Evolutionary conservation across 2,113 vertebrate genomes (phyloP).

Genomic region (Sula dactylatra): DNA sequence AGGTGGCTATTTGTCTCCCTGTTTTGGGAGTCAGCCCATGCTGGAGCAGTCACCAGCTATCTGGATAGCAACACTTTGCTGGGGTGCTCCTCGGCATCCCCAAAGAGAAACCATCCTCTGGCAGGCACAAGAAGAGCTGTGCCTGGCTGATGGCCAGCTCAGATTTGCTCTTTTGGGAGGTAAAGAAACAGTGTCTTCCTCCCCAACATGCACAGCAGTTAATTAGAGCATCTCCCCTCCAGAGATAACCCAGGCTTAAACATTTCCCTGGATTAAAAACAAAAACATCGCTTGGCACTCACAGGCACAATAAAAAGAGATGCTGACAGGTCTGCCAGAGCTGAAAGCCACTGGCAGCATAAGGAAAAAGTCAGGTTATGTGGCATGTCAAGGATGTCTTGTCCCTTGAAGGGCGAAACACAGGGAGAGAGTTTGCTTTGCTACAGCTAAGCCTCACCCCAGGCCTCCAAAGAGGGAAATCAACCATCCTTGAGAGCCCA

Average conservation of each 20-base stretch:
- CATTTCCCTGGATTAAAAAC: not conserved
- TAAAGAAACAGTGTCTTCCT: not conserved
- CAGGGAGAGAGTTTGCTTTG: not conserved
- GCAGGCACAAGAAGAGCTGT: not conserved
- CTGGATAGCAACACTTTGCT: rapidly evolving
- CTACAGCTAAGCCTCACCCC: not conserved
- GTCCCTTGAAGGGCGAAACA: not conserved
- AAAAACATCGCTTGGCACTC: not conserved
- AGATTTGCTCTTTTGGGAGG: not conserved
- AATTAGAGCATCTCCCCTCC: not conserved
- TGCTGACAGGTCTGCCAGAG: not conserved
- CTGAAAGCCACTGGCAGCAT: not conserved
- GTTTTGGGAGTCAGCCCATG: not conserved
- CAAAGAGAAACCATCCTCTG: not conserved
- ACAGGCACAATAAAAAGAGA: not conserved
- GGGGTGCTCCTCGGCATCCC: not conserved
- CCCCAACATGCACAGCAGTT: not conserved
- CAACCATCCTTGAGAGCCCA: not conserved
- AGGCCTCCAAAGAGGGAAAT: not conserved
- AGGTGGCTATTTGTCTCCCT: not conserved
- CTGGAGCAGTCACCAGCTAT: not conserved
- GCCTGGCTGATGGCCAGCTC: not conserved
- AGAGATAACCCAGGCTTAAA: not conserved
- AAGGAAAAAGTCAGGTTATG: not conserved
- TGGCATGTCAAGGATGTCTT: not conserved